phyloP scores from a whole-genome alignment of 64 coral and sea anemone species.

The Anthopleura sola region DNA sequence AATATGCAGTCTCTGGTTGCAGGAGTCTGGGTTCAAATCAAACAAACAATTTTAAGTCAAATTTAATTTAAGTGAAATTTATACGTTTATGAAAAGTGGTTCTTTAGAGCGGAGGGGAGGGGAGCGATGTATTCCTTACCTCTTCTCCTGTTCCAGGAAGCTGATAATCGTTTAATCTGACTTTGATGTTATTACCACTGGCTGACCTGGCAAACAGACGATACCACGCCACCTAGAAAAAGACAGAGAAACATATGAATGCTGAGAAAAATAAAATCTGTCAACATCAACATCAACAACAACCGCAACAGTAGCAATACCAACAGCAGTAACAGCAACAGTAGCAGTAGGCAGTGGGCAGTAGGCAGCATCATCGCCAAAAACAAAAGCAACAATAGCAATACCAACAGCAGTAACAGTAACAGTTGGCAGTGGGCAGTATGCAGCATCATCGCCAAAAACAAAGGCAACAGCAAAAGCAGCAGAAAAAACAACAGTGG shows the following conservation, averaged over 20 bases:
- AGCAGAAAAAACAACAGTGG: background rate
- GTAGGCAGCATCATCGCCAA: too few species aligned
- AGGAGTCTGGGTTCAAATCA: conserved; percentile 51
- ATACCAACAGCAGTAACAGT: too few species aligned
- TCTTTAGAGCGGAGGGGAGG: too few species aligned
- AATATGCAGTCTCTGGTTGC: conserved; percentile 65
- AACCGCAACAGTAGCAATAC: too few species aligned
- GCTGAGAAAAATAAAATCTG: background rate
- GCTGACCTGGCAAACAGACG: conserved; percentile 89
- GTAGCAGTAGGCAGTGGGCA: too few species aligned
- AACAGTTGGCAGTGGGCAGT: too few species aligned
- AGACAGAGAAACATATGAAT: background rate
- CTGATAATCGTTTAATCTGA: conserved; percentile 92
- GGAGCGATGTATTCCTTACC: conserved; percentile 24
- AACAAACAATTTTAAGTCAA: background rate
- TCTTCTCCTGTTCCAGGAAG: conserved; percentile 88
- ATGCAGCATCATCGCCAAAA: background rate
- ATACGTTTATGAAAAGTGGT: too few species aligned
- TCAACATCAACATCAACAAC: too few species aligned
- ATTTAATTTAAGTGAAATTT: background rate
- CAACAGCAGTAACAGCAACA: too few species aligned
- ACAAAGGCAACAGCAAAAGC: background rate
- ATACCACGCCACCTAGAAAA: conserved; percentile 86
- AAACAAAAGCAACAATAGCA: too few species aligned
- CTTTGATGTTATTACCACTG: conserved; percentile 91